Base-by-base conservation (phyloP, 2,888 invertebrate species). In the Scaptomyza tumidula region DNA sequence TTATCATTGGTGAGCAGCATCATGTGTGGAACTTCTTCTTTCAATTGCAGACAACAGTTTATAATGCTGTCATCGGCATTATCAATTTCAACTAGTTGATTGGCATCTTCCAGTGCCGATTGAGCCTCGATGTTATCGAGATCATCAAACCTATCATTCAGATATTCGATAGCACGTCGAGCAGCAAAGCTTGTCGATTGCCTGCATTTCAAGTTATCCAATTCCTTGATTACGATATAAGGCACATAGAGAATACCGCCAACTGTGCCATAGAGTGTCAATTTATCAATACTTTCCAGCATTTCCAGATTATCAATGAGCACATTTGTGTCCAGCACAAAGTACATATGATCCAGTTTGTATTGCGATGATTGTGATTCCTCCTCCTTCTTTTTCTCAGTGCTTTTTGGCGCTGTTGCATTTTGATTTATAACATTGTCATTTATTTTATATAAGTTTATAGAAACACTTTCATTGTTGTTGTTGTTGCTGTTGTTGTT, bases 321-420 rank as follows among this genome's bases (percentile, higher is more conserved):
- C 2, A 93, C 91, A 85, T 93, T 93, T 31, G 93, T 93, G 64
- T 93, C 93, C 4, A 93, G 88, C 11, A 93, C 90, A 63, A 93
- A 90, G 68, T 92, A 90, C 65, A 85, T 89, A 48, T 75, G 74
- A 69, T 89, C 79, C 9, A 19, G 13, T 1, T 39, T 39, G 41
- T 46, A 29, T 16, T 50, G 7, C 7, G 10, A 14, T 11, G 31
- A 13, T 16, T n/a, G n/a, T n/a, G n/a, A n/a, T n/a, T n/a, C n/a
- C n/a, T 48, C 7, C 11, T 2, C 4, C 11, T 14, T 10, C 4
- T 44, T 31, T n/a, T 31, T 2, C n/a, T n/a, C 6, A 10, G 3
- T 4, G 5, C 5, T 6, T n/a, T 14, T 0, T n/a, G 0, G 3
- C 10, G 27, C 27, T 24, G 11, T 6, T 2, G n/a, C 10, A 31